Conservation (phyloP, 2,888 invertebrate species). For the Mythimna lalbum region DNA sequence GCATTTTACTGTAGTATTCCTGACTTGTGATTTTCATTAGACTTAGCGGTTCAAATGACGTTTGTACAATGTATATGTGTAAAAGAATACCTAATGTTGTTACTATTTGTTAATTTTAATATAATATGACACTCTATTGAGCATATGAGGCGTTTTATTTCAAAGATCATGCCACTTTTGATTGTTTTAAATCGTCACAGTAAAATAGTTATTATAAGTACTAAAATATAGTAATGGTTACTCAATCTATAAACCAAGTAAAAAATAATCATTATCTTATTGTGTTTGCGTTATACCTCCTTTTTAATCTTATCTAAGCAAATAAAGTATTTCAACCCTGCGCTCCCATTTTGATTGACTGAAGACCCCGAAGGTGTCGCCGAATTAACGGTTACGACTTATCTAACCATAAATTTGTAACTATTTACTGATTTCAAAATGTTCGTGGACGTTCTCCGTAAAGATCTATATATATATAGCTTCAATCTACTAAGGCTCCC, state of each 20-base stretch:
- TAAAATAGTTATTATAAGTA: background rate
- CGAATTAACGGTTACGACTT: no score
- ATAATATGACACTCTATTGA: conserved; percentile 77
- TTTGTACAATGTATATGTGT: conserved; percentile 71
- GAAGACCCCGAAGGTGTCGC: no score
- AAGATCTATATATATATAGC: no score
- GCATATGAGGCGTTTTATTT: conserved; percentile 55
- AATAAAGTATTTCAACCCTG: background rate
- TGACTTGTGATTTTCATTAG: conserved; percentile 59
- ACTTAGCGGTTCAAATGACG: conserved; percentile 63
- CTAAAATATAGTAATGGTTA: background rate
- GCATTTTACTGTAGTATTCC: conserved; percentile 54
- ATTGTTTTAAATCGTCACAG: background rate
- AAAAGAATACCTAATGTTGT: conserved; percentile 69
- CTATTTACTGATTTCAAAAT: no score
- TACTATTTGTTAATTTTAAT: conserved; percentile 71
- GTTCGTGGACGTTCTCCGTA: no score
- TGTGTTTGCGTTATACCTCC: background rate
- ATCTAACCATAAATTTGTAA: no score
- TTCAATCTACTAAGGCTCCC: no score
- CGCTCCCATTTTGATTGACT: no score
- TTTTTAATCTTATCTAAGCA: conserved; percentile 24
- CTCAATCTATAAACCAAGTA: background rate
- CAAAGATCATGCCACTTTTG: background rate
- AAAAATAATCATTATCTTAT: conserved; percentile 14